Base-by-base conservation (phyloP, 2,113 vertebrate genomes). In the Rutilus rutilus region DNA sequence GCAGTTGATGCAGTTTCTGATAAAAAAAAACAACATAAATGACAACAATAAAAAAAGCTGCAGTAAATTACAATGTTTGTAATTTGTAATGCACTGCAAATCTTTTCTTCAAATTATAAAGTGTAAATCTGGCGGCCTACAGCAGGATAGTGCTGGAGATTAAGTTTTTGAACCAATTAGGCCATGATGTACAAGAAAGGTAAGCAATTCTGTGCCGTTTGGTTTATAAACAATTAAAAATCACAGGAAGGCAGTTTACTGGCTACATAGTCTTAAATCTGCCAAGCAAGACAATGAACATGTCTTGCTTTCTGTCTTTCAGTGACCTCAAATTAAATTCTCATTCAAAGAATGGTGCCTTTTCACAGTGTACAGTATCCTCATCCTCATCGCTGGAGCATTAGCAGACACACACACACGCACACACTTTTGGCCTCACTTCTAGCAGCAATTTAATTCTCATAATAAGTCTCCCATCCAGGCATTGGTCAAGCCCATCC, bases 41-140 rank as follows among this genome's bases (percentile, higher is more conserved):
- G 36, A 80, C 60, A 82, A 52, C 19, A 82, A 82, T 82, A 82
- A 82, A 82, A 82, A 27, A 54, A 82, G 45, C 27, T 69, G 80
- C 80, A 69, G 45, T 82, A 69, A 69, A 69, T 69, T 82, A 25
- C 57, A 65, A 17, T 81, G 79, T 27, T 47, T 75, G 71, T 50
- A 15, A 75, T 75, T 47, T 75, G 42, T 75, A 75, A 75, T n/a
- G n/a, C 39, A 75, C 11, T 45, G 39, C 36, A 74, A 74, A 74
- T 39, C 9, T 8, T 10, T 69, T 19, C 9, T 69, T 36, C 30
- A 69, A 8, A 19, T 33, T 67, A 9, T 33, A 33, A 67, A 69
- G 30, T 69, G 17, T 71, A 71, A 42, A 71, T 39, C 19, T 69
- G 8, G 65, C 10, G 17, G 65, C 17, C 4, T 39, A 71, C 4